phyloP scores from a whole-genome alignment of 2,888 invertebrate species.

The Ormyrus thymus region DNA sequence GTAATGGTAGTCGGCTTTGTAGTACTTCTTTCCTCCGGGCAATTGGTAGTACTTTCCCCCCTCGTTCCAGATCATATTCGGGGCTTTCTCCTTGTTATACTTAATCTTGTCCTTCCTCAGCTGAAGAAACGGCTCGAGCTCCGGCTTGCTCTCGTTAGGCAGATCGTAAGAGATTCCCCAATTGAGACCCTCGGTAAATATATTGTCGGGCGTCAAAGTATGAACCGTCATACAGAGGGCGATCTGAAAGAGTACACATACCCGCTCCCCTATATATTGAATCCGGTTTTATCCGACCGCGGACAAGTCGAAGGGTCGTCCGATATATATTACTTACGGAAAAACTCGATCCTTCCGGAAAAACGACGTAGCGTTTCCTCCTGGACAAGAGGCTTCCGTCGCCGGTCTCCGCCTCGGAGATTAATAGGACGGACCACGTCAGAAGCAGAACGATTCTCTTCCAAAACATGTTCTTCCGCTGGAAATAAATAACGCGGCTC shows the following conservation, averaged over 20 bases:
- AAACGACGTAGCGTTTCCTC: conserved; percentile 80
- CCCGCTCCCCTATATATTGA: no score
- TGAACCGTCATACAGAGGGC: conserved; percentile 80
- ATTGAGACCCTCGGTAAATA: conserved; percentile 81
- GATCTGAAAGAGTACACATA: conserved; percentile 64
- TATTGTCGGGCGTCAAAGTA: conserved; percentile 71
- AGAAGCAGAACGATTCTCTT: no score
- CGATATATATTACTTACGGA: conserved; percentile 77
- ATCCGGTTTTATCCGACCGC: no score
- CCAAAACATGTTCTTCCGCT: no score
- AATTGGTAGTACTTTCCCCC: conserved; percentile 60
- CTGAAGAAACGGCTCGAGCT: conserved; percentile 68
- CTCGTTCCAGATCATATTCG: conserved; percentile 50
- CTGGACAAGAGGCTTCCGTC: conserved; percentile 76
- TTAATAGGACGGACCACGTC: conserved; percentile 18
- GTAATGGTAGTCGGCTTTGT: conserved; percentile 68
- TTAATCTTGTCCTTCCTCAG: conserved; percentile 66
- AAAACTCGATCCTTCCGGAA: conserved; percentile 84
- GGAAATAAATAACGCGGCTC: no score
- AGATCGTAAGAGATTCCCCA: conserved; percentile 83
- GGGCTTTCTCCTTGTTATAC: conserved; percentile 55
- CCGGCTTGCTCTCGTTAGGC: conserved; percentile 73
- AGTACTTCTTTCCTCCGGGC: conserved; percentile 62
- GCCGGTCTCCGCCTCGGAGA: conserved; percentile 53
- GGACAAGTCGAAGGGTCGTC: no score